Base-by-base conservation (phyloP, 2,888 invertebrate genomes). In the Andrena marginata region DNA sequence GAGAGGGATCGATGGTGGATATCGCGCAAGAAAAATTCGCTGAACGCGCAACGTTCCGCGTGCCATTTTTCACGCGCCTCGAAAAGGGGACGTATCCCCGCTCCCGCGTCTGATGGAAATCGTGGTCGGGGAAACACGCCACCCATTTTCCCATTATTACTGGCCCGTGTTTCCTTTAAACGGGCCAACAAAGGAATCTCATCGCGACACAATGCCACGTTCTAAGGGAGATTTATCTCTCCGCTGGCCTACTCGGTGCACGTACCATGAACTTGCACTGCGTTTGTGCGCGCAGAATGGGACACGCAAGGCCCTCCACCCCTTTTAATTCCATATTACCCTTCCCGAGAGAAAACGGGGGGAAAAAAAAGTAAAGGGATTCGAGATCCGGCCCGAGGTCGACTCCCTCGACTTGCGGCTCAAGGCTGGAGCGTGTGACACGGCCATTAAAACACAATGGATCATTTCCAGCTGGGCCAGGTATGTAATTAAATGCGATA, bases 381-480 rank as follows among this genome's bases (percentile, higher is more conserved):
- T 63, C 54, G 67, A 77, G 80, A 88, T 86, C 88, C 87, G 87
- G 86, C 79, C 65, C 77, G 81, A 80, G 88, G 86, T 88, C 88
- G 77, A 82, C 84, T 88, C 79, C 88, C 87, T 88, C 88, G 79
- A 84, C 84, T 88, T 74, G 71, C 79, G 42, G 65, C 59, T 76
- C 86, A 88, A 88, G 84, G 83, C 62, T 76, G 68, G 86, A 82
- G 82, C 87, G 88, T 87, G 87, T 84, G 87, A 87, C 87, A 80
- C 54, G 63, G 48, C 77, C 82, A 82, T 87, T 86, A 82, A 76
- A 69, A 67, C 81, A 84, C 88, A 88, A 87, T 88, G 81, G 88
- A 84, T 87, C 86, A 80, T 87, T 87, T 72, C 51, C 42, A 54
- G 63, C 60, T 70, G 54, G 16, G 10, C 42, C 54, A 31, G 23